These are phyloP conservation scores for Agapornis roseicollis DNA, from an alignment of 2,113 vertebrate species.

Conservation along the genomic window DNA sequence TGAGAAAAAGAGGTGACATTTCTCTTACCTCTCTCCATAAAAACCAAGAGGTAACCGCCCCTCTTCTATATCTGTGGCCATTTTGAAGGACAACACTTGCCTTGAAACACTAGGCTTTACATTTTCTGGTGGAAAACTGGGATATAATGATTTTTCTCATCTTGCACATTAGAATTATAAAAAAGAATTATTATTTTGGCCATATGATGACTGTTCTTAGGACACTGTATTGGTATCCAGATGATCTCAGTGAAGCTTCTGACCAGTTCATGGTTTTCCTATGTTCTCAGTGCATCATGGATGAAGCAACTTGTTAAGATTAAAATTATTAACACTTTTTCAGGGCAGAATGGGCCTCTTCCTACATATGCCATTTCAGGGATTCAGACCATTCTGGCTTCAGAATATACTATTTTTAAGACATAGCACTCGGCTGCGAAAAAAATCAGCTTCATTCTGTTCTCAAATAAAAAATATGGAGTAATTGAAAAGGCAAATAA, in stretches of 20 bases:
- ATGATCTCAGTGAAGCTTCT: background rate
- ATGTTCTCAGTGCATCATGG: background rate
- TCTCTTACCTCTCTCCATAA: background rate
- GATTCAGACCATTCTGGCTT: background rate
- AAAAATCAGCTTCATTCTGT: background rate
- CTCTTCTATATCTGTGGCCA: background rate
- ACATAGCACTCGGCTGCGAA: background rate
- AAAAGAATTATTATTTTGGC: constrained; percentile 10
- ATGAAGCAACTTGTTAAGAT: background rate
- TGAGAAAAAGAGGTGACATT: background rate
- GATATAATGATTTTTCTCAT: background rate
- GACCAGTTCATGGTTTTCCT: background rate
- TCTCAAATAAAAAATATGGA: constrained; percentile 1
- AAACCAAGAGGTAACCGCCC: background rate
- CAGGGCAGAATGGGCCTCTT: background rate
- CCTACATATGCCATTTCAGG: background rate
- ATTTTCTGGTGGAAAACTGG: background rate
- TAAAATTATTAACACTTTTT: background rate
- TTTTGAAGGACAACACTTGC: background rate
- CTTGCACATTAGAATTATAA: background rate
- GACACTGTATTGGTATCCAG: background rate
- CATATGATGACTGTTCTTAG: background rate
- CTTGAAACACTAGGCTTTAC: background rate
- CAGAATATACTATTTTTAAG: background rate
- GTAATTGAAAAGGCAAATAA: constrained; percentile 48